Conservation (phyloP, 2,113 vertebrate genomes). For the Gorilla gorilla region DNA sequence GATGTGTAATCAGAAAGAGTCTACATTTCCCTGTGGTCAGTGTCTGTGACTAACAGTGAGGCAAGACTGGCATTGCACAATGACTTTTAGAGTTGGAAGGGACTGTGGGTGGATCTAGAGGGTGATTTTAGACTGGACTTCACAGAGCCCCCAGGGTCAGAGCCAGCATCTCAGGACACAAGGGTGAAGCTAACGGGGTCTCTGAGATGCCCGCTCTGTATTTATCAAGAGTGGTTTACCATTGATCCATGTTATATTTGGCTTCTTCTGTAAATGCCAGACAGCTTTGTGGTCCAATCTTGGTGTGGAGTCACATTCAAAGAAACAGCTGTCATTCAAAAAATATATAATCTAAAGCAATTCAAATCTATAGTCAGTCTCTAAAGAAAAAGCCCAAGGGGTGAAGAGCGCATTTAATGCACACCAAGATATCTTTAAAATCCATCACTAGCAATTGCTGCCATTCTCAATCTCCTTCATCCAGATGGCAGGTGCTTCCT, state of each 20-base stretch:
- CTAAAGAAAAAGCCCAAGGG: conserved; percentile 7
- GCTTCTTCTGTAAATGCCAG: not conserved
- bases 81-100: not conserved
- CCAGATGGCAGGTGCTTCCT: conserved; percentile 24
- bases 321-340: conserved; percentile 50
- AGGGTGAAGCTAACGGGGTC: not conserved
- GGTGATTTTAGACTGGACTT: not conserved
- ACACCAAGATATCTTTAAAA: conserved; percentile 18
- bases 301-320: not conserved
- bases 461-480: conserved; percentile 1
- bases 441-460: not conserved
- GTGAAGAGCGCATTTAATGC: not conserved
- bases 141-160: not conserved
- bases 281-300: not conserved
- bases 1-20: conserved; percentile 30
- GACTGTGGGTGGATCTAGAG: not conserved
- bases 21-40: conserved; percentile 17
- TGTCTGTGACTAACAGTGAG: conserved; percentile 27
- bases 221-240: not conserved
- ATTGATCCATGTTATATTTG: not conserved
- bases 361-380: conserved; percentile 22
- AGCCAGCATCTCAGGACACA: not conserved
- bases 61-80: not conserved
- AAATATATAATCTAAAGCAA: not conserved
- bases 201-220: not conserved